Evolutionary conservation across 2,113 vertebrate genomes (phyloP), one percentile per base, ranked within the genome.

Genomic region (Capricornis sumatraensis): DNA sequence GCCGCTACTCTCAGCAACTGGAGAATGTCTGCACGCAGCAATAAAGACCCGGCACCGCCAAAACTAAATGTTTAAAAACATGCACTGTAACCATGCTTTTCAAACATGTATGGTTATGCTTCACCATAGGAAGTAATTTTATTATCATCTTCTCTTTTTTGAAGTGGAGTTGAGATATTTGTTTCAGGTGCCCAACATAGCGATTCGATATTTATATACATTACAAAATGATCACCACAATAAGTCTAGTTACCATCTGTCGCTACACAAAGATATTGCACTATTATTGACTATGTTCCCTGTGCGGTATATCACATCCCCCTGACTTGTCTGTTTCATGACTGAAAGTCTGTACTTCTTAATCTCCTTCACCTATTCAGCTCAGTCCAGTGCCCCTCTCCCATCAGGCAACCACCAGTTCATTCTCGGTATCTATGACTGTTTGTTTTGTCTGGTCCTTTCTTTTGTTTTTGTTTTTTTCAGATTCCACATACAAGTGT

Each of bases 11-110:
- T 25, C 12, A 27, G 40, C 40, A 27, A 76, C 71, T 3, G 4
- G 40, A 14, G 36, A 76, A 76, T 1, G 3, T 43, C 40, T 43
- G 71, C 12, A 2, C 0, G 0, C 25, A 27, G 23, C 14, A 43
- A 43, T 13, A 2, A 43, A 27, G 71, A 27, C 40, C 36, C 23
- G 27, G 71, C 40, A 43, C 23, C 2, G 40, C 12, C 71, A 43
- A 40, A 43, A 27, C 5, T 27, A 43, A 14, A 43, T 15, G 43
- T 43, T 76, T 27, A 30, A 28, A 76, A 16, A 16, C 43, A 47
- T 10, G 27, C 27, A 47, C 71, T 55, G 16, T 27, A 81, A n/a
- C 10, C 30, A 55, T n/a, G 17, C 5, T 93, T 89, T 91, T 47
- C 45, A 78, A 91, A 79, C 11, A 64, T 43, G 87, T 95, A 57